Evolutionary conservation across 2,797 vertebrate species (phyloP).

Genomic region (Protosalanx chinensis): DNA sequence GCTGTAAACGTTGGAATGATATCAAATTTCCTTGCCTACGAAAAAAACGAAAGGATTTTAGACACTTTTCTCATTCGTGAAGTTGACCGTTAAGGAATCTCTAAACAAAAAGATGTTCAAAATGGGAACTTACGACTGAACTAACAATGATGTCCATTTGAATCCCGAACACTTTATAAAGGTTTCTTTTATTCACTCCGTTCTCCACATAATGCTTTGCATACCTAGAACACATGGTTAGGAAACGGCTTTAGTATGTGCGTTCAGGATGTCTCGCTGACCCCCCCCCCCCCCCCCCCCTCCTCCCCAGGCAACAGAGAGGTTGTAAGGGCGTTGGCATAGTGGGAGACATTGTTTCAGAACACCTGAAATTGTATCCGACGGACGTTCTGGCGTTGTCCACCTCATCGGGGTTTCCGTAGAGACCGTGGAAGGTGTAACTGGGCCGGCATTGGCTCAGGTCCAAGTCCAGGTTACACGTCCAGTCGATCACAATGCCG

Average conservation of each 20-base stretch:
- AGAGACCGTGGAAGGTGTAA: conserved; percentile 87
- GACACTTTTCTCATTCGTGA: not conserved
- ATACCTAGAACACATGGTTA: conserved; percentile 67
- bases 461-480: conserved; percentile 86
- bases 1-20: conserved; percentile 95
- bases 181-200: conserved; percentile 72
- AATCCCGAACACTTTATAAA: conserved; percentile 93
- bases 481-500: conserved; percentile 89
- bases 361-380: conserved; percentile 94
- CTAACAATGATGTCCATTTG: conserved; percentile 87
- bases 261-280: too few species aligned
- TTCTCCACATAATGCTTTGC: conserved; percentile 86
- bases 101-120: not conserved
- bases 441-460: conserved; percentile 78
- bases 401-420: conserved; percentile 71
- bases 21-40: conserved; percentile 92
- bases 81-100: not conserved
- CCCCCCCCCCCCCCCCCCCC: too few species aligned
- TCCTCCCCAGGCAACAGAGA: not conserved
- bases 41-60: not conserved
- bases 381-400: conserved; percentile 71
- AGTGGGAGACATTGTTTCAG: not conserved
- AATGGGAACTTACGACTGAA: conserved; percentile 76
- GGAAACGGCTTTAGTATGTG: not conserved
- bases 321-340: not conserved